Conservation (phyloP, 2,113 vertebrate genomes). For the Passerina amoena region DNA sequence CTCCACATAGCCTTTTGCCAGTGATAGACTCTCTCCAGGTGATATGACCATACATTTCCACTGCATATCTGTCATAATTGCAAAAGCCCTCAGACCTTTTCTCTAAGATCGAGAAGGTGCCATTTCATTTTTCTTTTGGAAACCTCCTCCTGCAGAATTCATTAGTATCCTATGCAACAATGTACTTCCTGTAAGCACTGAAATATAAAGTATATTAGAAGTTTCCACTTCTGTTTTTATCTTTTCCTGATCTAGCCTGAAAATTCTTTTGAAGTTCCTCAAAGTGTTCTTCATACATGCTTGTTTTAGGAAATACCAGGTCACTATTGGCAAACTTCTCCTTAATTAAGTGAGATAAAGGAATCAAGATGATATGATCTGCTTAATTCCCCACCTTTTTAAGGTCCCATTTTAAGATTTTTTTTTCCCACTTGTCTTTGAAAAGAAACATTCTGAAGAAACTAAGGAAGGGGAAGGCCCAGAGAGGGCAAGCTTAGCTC, state of each 20-base stretch:
- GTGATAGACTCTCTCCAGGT: not conserved
- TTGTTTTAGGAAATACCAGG: conserved; percentile 43
- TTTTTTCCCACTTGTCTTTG: not conserved
- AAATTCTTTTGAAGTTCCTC: conserved; percentile 57
- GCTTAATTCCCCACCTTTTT: conserved; percentile 3
- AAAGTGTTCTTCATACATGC: conserved; percentile 31
- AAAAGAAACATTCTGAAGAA: not conserved
- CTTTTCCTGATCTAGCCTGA: conserved; percentile 63
- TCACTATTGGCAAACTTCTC: conserved; percentile 26
- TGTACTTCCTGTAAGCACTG: conserved; percentile 47
- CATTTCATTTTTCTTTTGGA: not conserved
- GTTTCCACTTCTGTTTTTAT: conserved; percentile 61
- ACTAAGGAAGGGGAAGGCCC: not conserved
- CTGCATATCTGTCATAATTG: not conserved
- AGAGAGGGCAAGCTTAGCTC: not conserved
- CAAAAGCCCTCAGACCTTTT: not conserved
- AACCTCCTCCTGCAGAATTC: conserved; percentile 29
- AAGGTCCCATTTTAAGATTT: not conserved
- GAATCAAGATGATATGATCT: not conserved
- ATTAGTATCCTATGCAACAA: conserved; percentile 24
- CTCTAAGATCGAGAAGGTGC: not conserved
- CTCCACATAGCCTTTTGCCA: not conserved
- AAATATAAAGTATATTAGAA: conserved; percentile 41
- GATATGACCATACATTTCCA: not conserved
- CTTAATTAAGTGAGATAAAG: conserved; percentile 47